These are phyloP conservation scores for Aphidoletes aphidimyza DNA, from an alignment of 2,888 invertebrate genomes.

Conservation along the genomic window DNA sequence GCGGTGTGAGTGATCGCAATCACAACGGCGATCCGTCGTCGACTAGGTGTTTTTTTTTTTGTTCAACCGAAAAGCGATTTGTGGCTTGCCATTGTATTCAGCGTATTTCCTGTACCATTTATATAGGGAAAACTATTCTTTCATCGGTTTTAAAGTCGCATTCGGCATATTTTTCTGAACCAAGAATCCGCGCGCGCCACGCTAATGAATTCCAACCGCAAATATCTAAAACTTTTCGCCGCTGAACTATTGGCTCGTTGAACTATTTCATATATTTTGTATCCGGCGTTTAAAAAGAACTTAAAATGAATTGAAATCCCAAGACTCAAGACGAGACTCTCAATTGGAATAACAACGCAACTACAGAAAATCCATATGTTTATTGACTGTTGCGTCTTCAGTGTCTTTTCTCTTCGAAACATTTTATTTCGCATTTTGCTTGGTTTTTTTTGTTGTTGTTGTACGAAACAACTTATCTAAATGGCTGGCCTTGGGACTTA, in stretches of 20 bases:
- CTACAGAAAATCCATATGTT: too few species aligned
- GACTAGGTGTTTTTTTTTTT: too few species aligned
- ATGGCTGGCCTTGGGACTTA: conserved; percentile 33
- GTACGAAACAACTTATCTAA: background rate
- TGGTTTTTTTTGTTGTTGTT: too few species aligned
- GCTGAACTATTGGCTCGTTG: conserved; percentile 1
- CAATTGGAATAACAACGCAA: too few species aligned
- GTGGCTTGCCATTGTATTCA: background rate
- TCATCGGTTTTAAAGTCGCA: background rate
- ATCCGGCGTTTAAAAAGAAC: conserved; percentile 49
- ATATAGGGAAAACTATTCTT: background rate
- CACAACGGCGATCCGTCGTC: too few species aligned
- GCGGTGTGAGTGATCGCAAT: too few species aligned
- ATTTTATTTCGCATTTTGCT: too few species aligned
- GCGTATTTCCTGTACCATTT: conserved; percentile 2
- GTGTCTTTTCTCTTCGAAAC: too few species aligned
- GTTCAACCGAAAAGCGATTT: too few species aligned
- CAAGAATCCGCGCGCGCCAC: background rate
- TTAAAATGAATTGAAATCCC: conserved; percentile 1
- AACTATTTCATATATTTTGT: conserved; percentile 18
- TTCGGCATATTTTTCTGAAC: too few species aligned
- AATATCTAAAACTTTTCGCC: background rate
- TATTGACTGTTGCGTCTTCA: too few species aligned
- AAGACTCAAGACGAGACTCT: too few species aligned
- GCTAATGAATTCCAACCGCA: background rate